phyloP scores from a whole-genome alignment of 2,113 vertebrate genomes.

The Oncorhynchus mykiss region DNA sequence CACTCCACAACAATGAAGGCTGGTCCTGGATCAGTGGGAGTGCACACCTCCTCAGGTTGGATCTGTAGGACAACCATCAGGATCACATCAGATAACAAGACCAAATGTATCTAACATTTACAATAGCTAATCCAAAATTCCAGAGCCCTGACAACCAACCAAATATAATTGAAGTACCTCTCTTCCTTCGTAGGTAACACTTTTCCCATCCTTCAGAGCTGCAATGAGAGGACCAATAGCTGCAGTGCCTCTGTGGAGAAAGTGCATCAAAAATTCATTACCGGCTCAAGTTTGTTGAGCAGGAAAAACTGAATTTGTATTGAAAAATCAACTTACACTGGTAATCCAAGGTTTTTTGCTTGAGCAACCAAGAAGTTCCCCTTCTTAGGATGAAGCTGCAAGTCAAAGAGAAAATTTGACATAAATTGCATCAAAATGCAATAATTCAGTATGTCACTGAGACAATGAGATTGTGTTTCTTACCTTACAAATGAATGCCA shows the following conservation, averaged over 20 bases:
- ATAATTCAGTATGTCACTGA: too few species aligned
- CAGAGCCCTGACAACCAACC: too few species aligned
- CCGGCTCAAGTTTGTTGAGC: not conserved
- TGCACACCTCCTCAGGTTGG: conserved; percentile 86
- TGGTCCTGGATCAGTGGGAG: conserved; percentile 80
- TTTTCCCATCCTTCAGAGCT: conserved; percentile 83
- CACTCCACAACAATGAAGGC: conserved; percentile 88
- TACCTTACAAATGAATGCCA: conserved; percentile 92
- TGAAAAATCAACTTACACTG: conserved; percentile 81
- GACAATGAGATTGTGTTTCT: conserved; percentile 12
- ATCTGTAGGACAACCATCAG: conserved; percentile 73
- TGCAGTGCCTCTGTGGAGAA: conserved; percentile 80
- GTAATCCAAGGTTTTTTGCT: conserved; percentile 87
- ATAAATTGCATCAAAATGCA: not conserved
- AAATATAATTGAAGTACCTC: conserved; percentile 73
- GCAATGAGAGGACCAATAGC: conserved; percentile 87
- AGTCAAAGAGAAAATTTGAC: not conserved
- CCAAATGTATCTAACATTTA: not conserved
- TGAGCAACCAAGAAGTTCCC: conserved; percentile 87
- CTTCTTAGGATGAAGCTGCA: conserved; percentile 79
- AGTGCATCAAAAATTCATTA: not conserved
- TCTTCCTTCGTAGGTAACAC: conserved; percentile 79
- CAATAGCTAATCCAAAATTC: too few species aligned
- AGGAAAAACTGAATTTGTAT: not conserved
- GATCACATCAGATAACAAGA: not conserved